Evolutionary conservation across 2,113 vertebrate species (phyloP).

Genomic region (cattle (Bos taurus)): DNA sequence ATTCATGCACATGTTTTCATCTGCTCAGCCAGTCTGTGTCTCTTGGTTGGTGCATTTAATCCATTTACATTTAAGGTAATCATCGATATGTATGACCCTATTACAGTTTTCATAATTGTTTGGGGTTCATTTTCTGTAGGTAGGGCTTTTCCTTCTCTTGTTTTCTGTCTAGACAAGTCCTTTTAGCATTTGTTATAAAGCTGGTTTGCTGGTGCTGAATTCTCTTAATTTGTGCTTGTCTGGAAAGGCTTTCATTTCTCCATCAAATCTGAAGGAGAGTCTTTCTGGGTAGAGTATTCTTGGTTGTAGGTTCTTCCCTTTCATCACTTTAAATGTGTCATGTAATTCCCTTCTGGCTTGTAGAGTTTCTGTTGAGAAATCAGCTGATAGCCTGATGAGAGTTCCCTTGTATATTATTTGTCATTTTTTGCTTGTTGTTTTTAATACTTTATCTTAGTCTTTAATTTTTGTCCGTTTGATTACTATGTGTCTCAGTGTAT

Average conservation of each 20-base stretch:
- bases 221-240: neutral
- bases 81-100: neutral
- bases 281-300: neutral
- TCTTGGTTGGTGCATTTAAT: neutral
- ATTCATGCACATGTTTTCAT: neutral
- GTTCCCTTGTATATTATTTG: neutral
- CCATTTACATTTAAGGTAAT: neutral
- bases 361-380: neutral
- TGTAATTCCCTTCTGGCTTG: neutral
- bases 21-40: neutral
- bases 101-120: neutral
- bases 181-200: neutral
- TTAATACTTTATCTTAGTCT: neutral
- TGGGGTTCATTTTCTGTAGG: neutral
- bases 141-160: neutral
- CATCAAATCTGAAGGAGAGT: neutral
- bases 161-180: neutral
- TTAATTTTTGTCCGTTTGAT: neutral
- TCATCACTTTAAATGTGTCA: neutral
- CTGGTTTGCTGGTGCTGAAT: neutral
- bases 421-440: neutral
- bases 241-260: neutral
- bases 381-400: neutral
- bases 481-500: neutral
- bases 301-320: neutral